Conservation (phyloP, 2,113 vertebrate species). For the Callithrix jacchus region DNA sequence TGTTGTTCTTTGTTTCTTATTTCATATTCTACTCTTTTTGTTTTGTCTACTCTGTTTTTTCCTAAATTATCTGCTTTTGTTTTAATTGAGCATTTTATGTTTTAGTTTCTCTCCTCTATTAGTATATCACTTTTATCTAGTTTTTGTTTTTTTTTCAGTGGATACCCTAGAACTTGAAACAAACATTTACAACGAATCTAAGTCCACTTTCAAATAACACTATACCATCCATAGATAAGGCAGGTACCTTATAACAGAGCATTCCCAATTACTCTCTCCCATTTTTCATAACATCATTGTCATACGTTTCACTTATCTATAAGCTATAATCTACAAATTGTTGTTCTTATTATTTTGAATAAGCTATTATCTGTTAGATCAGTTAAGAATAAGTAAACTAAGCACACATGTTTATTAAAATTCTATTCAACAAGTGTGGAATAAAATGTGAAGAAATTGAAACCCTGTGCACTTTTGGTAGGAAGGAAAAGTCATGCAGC, state of each 20-base stretch:
- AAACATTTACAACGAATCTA: not conserved
- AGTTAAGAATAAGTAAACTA: not conserved
- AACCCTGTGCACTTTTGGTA: not conserved
- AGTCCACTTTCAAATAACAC: not conserved
- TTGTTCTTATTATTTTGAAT: not conserved
- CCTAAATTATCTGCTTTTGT: not conserved
- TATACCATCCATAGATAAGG: not conserved
- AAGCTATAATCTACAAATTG: not conserved
- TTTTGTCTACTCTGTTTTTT: not conserved
- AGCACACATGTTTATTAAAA: not conserved
- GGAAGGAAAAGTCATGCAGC: not conserved
- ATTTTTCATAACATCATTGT: not conserved
- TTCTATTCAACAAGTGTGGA: not conserved
- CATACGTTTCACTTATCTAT: not conserved
- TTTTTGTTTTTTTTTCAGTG: not conserved
- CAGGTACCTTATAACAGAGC: not conserved
- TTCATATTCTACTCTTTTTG: not conserved
- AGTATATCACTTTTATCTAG: not conserved
- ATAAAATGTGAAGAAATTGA: not conserved
- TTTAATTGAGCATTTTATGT: not conserved
- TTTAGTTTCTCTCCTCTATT: not conserved
- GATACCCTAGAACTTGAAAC: not conserved
- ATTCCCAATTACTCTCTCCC: not conserved
- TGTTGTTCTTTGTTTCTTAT: not conserved
- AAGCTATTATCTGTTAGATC: not conserved